These are phyloP conservation scores for Delphinus delphis DNA, from an alignment of 2,113 vertebrate species.

Conservation along the genomic window DNA sequence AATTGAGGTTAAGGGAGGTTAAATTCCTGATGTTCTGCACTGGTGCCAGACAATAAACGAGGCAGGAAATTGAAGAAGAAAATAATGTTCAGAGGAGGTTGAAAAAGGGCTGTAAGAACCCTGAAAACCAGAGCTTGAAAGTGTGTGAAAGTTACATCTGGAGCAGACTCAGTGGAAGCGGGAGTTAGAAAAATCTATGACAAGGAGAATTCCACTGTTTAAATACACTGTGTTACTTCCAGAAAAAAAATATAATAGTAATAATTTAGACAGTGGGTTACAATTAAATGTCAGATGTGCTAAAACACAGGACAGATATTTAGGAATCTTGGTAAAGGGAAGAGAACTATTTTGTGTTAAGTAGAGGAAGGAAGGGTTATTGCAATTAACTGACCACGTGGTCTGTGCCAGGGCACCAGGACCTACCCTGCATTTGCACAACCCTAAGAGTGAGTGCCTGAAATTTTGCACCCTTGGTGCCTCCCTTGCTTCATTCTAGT, in stretches of 20 bases:
- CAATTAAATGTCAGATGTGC: neutral
- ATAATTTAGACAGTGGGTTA: neutral
- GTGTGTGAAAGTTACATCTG: neutral
- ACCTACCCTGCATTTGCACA: neutral
- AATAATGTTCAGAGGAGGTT: neutral
- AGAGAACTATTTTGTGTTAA: neutral
- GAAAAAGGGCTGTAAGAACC: neutral
- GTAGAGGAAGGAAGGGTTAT: neutral
- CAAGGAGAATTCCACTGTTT: neutral
- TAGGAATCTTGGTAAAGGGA: neutral
- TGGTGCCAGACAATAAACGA: neutral
- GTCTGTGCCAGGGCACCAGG: neutral
- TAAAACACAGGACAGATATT: neutral
- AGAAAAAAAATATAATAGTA: neutral
- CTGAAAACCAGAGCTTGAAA: neutral
- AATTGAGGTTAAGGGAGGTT: neutral
- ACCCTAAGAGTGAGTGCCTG: neutral
- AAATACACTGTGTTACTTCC: neutral
- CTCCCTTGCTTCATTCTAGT: neutral
- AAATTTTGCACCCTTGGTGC: neutral
- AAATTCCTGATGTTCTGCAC: slow-evolving; percentile 31
- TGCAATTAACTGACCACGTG: neutral
- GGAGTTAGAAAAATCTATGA: neutral
- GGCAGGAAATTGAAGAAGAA: neutral
- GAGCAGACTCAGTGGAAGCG: neutral